Percentiles rank a stretch among this genome's conserved stretches.
Evolutionary conservation across 2,888 invertebrate genomes (phyloP).

Genomic region (Stenotaenia linearis): DNA sequence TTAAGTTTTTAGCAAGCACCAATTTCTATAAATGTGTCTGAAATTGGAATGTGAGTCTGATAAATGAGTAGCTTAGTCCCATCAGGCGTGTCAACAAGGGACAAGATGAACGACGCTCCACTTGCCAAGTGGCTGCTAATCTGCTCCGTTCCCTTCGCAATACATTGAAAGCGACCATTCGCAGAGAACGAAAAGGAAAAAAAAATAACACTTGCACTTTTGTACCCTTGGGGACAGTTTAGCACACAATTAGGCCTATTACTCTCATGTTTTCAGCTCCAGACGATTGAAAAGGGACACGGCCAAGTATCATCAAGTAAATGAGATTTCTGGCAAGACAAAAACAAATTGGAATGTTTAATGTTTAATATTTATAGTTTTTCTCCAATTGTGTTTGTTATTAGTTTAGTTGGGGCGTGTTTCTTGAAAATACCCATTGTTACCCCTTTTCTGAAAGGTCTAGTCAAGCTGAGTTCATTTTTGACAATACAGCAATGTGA

Average conservation of each 20-base stretch:
- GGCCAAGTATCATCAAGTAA: neutral
- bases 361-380: neutral
- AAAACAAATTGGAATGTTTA: neutral
- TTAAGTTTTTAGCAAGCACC: neutral
- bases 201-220: neutral
- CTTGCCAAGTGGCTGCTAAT: slow-evolving; percentile 9
- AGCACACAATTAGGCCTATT: neutral
- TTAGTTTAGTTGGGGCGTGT: neutral
- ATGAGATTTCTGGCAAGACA: neutral
- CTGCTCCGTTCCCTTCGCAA: neutral
- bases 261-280: neutral
- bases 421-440: no score
- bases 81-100: slow-evolving; percentile 9
- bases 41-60: slow-evolving; percentile 9
- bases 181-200: neutral
- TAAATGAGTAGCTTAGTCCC: neutral
- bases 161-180: neutral
- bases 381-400: neutral
- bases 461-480: no score
- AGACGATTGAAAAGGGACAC: neutral
- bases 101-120: neutral
- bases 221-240: neutral
- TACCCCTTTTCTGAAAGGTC: no score
- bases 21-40: slow-evolving; percentile 3
- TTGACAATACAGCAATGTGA: no score